Base-by-base conservation (phyloP, 2,888 invertebrate genomes). In the Prosopocoilus inquinatus region DNA sequence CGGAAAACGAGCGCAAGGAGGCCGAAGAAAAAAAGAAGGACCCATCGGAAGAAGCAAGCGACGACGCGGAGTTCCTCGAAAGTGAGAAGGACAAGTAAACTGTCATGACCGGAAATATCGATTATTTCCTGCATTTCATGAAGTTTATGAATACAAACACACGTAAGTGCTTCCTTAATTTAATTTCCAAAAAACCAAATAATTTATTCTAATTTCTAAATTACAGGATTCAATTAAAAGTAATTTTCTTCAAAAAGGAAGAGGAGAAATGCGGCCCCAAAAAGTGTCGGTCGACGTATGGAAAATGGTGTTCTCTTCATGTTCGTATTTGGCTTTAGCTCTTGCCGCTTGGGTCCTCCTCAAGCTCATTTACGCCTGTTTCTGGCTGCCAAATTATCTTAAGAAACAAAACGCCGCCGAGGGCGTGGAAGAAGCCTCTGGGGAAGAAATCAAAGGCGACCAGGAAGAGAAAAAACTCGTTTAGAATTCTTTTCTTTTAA, bases 241-340 rank as follows among this genome's bases (percentile, higher is more conserved):
- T n/a, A 13, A 15, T 41, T 11, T 41, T 41, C 12, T 9, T 15
- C 11, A 13, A 41, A n/a, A 41, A 38, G 12, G 12, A 44, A 16
- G 15, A 13, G n/a, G 33, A 12, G 70, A 64, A 67, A 87, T 87
- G 86, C 83, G 83, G 70, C 75, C 82, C 60, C 87, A 88, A 73
- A 82, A 86, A 80, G 85, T 89, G 0, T 80, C 80, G 15, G 85
- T 88, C 33, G 85, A 88, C 71, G 81, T 84, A 60, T 83, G 84
- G 80, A 82, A 82, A 58, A 88, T 89, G 87, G 74, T 82, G 0
- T 81, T 82, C 67, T 81, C 85, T 0, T 85, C 87, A 71, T 68
- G 82, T 36, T 80, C 82, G 9, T 89, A 88, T 67, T 78, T 85
- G 45, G 79, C 79, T 0, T 70, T 89, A 46, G 84, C 87, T 0